These are phyloP conservation scores for Probosciger aterrimus DNA, from an alignment of 2,113 vertebrate species.

Conservation along the genomic window DNA sequence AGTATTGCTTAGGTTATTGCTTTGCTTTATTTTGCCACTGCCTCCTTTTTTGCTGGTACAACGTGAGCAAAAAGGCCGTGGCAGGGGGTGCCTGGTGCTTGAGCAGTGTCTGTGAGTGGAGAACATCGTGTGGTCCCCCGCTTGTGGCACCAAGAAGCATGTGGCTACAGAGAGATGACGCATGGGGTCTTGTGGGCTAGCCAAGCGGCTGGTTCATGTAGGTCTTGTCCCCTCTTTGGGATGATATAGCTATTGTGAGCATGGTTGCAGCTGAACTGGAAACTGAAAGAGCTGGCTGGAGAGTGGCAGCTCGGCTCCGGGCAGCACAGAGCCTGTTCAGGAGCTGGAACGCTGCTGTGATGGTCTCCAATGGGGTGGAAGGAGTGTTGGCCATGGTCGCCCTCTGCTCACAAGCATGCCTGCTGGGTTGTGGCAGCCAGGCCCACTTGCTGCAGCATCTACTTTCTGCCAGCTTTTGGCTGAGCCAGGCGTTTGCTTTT, in stretches of 20 bases:
- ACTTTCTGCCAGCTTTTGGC: background rate
- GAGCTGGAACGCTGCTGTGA: background rate
- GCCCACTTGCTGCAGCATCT: background rate
- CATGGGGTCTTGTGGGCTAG: accelerated
- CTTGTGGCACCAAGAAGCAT: accelerated
- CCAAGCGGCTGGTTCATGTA: accelerated
- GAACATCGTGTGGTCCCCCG: background rate
- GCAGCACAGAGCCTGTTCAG: background rate
- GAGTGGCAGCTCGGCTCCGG: accelerated
- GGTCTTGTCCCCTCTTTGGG: background rate
- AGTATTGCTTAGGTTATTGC: background rate
- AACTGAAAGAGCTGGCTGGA: background rate
- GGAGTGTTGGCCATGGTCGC: background rate
- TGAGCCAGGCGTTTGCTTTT: background rate
- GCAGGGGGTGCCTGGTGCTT: background rate
- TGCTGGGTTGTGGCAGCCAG: background rate
- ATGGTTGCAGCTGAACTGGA: background rate
- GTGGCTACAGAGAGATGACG: background rate
- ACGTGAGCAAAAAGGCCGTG: accelerated
- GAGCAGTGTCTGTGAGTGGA: background rate
- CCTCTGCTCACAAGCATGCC: background rate
- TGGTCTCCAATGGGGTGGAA: background rate
- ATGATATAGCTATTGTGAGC: background rate
- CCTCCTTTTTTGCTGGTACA: background rate
- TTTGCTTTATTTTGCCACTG: background rate